Evolutionary conservation across 2,113 vertebrate genomes (phyloP).

Genomic region (Notechis scutatus): DNA sequence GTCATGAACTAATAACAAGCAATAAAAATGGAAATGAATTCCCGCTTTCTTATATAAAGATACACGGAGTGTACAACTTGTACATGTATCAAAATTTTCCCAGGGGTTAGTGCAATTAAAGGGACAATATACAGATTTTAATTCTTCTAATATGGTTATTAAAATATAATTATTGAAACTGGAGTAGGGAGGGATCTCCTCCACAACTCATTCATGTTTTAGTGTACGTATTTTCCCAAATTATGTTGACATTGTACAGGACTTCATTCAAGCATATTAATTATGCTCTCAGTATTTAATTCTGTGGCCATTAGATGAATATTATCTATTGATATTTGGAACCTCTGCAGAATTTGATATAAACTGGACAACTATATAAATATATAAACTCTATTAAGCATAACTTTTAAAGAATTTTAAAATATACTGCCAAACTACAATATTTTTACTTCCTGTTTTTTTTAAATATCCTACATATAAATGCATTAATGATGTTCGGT

Average conservation of each 20-base stretch:
- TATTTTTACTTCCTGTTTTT: background rate
- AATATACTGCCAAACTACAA: background rate
- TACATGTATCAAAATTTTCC: constrained; percentile 4
- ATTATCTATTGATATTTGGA: background rate
- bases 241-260: background rate
- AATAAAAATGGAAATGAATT: background rate
- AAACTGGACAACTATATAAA: background rate
- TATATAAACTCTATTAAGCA: background rate
- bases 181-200: background rate
- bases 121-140: background rate
- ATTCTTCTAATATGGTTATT: constrained; percentile 10
- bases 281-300: constrained; percentile 1
- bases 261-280: background rate
- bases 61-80: background rate
- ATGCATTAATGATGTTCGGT: background rate
- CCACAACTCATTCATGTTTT: background rate
- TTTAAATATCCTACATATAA: background rate
- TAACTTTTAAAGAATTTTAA: background rate
- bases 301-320: background rate
- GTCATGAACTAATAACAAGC: background rate
- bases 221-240: background rate
- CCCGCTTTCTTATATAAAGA: background rate
- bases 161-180: background rate
- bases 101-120: background rate
- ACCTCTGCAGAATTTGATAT: background rate